phyloP scores from a whole-genome alignment of 2,888 invertebrate genomes.

The Polylopha cassiicola region DNA sequence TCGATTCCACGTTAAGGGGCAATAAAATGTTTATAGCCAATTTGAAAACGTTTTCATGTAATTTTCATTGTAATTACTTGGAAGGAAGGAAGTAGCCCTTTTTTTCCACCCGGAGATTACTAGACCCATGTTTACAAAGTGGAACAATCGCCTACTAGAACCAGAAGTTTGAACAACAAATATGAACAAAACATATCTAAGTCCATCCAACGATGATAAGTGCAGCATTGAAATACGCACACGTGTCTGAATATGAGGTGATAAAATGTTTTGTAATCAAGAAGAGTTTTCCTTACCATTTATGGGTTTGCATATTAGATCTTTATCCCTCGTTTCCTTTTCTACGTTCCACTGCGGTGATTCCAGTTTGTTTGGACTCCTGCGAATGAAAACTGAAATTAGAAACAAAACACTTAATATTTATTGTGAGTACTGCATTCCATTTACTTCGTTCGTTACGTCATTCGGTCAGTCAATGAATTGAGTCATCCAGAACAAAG shows the following conservation, averaged over 20 bases:
- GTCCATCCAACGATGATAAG: too few relatives aligned
- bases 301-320: conserved; percentile 56
- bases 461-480: conserved; percentile 8
- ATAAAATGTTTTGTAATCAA: neutral
- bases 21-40: conserved; percentile 34
- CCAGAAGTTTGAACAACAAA: too few relatives aligned
- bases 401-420: conserved; percentile 26
- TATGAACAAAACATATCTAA: too few relatives aligned
- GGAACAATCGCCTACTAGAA: too few relatives aligned
- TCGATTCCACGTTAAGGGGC: conserved; percentile 26
- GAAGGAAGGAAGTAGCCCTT: conserved; percentile 28
- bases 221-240: too few relatives aligned
- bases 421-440: neutral
- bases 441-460: neutral
- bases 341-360: conserved; percentile 66
- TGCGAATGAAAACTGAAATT: conserved; percentile 48
- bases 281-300: conserved; percentile 55
- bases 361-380: conserved; percentile 63
- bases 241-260: neutral
- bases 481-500: conserved; percentile 4
- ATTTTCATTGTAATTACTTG: conserved; percentile 23
- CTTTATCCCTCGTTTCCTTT: conserved; percentile 61
- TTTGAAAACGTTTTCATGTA: conserved; percentile 21
- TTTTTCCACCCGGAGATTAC: too few relatives aligned
- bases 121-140: too few relatives aligned